Base-by-base conservation (phyloP, 2,888 invertebrate species). In the Exocentrus adspersus region DNA sequence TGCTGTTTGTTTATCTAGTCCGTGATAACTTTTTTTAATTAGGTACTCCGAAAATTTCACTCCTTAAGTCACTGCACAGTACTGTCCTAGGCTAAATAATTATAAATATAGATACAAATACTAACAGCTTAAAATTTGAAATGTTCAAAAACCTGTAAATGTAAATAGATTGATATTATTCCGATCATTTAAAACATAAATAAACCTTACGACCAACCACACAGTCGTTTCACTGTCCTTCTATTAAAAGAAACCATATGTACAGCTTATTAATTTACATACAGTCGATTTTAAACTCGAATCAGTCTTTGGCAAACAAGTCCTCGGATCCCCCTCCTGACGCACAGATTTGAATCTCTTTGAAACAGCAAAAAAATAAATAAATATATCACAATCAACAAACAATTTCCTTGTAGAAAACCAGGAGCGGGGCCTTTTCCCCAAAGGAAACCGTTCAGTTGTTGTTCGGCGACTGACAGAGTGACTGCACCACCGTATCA, bases 401-500 rank as follows among this genome's bases (percentile, higher is more conserved):
- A 45, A n/a, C n/a, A n/a, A 12, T 43, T 45, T 43, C 45, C 56
- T 24, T 21, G 19, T 17, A n/a, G n/a, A n/a, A n/a, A n/a, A n/a
- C n/a, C n/a, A n/a, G n/a, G n/a, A n/a, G n/a, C n/a, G n/a, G n/a
- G n/a, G n/a, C n/a, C n/a, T n/a, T n/a, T n/a, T n/a, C n/a, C n/a
- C n/a, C n/a, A n/a, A n/a, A n/a, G 43, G 62, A 50, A 62, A 61
- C 57, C 28, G 32, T 58, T 66, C 59, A 69, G 60, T 75, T 71
- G 62, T 88, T 88, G 75, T 89, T 88, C 0, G 89, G 87, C 45
- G 87, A 86, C 77, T 87, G 87, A 78, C 88, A 88, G 79, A 92
- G 85, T 9, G 90, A 88, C 30, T 90, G 88, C 19, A 93, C 86
- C 84, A 93, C 88, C 71, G 87, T 89, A 76, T 94, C 93, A 79